Base-by-base conservation (phyloP, 2,888 invertebrate genomes). In the Nowickia ferox region DNA sequence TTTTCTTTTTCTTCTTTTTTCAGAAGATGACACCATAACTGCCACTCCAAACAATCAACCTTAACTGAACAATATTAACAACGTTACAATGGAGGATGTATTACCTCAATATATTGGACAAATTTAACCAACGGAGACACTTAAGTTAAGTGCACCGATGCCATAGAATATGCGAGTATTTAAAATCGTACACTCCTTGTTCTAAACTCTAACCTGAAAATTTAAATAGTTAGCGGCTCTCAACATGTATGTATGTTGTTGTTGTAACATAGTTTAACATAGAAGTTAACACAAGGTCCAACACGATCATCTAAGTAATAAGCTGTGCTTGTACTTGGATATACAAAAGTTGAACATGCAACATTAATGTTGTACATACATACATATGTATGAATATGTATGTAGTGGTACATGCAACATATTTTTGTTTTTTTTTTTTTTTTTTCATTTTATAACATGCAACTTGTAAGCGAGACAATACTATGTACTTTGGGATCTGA, bases 201-300 rank as follows among this genome's bases (percentile, higher is more conserved):
- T 85, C 85, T 85, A 82, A 85, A 85, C 82, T 82, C 65, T 81
- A 77, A 81, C 81, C 81, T 81, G 82, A 85, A 83, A 79, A 85
- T 71, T 82, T 78, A 75, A 82, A 85, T 85, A 85, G 85, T 85
- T 85, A 75, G 85, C 69, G 82, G 85, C 85, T 85, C 42, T 85
- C 65, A 44, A 71, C 40, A 65, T 82, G 48, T 57, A 65, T 85
- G 48, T 57, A 42, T 65, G 79, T 30, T 51, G 17, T 48, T 55
- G 57, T 76, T 57, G 63, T 82, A 82, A 82, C 82, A 85, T 85
- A 65, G 51, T 79, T 82, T 75, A 85, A 85, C 85, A 85, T 75
- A 78, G 77, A 81, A 84, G 72, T 81, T 84, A 84, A 85, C 85
- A 85, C 85, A 85, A 82, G 85, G 85, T 85, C 85, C 85, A 78